Conservation (phyloP, 2,888 invertebrate species). For the Carpatolechia fugitivella region DNA sequence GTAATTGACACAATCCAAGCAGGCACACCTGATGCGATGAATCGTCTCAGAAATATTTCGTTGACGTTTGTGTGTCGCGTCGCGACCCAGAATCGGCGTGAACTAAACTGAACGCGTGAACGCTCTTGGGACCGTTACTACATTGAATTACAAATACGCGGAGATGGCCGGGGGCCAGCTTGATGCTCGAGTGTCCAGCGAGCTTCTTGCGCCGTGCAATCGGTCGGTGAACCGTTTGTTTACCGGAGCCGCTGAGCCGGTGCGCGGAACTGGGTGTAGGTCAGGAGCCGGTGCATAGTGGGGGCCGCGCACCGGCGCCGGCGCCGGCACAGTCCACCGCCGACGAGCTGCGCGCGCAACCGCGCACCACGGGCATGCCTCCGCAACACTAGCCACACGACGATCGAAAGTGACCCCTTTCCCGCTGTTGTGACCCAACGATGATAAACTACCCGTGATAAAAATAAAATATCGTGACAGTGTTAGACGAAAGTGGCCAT, state of each 20-base stretch:
- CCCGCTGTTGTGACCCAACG: slow-evolving; percentile 52
- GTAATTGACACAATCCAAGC: slow-evolving; percentile 14
- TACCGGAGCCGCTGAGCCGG: slow-evolving; percentile 52
- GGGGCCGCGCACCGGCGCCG: slow-evolving; percentile 44
- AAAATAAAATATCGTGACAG: slow-evolving; percentile 47
- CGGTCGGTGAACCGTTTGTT: slow-evolving; percentile 78
- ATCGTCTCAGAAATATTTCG: slow-evolving; percentile 34
- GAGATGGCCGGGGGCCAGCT: slow-evolving; percentile 38
- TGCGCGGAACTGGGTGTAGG: slow-evolving; percentile 65
- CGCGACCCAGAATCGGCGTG: slow-evolving; percentile 58
- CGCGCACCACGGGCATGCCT: slow-evolving; percentile 1
- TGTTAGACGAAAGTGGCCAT: slow-evolving; percentile 56
- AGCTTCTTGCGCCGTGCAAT: slow-evolving; percentile 56
- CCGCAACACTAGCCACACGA: slow-evolving; percentile 20
- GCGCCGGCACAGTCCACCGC: slow-evolving; percentile 50
- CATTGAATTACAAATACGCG: slow-evolving; percentile 70
- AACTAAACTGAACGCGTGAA: slow-evolving; percentile 54
- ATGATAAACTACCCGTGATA: slow-evolving; percentile 59
- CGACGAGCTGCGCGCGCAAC: slow-evolving; percentile 59
- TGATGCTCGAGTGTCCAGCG: slow-evolving; percentile 35
- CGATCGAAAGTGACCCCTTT: slow-evolving; percentile 58
- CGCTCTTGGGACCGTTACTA: slow-evolving; percentile 68
- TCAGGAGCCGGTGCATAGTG: slow-evolving; percentile 51
- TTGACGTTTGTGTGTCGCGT: slow-evolving; percentile 47
- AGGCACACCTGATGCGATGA: slow-evolving; percentile 30